Conservation (phyloP, 1,140 invertebrate species). For the Magallana gigas region DNA sequence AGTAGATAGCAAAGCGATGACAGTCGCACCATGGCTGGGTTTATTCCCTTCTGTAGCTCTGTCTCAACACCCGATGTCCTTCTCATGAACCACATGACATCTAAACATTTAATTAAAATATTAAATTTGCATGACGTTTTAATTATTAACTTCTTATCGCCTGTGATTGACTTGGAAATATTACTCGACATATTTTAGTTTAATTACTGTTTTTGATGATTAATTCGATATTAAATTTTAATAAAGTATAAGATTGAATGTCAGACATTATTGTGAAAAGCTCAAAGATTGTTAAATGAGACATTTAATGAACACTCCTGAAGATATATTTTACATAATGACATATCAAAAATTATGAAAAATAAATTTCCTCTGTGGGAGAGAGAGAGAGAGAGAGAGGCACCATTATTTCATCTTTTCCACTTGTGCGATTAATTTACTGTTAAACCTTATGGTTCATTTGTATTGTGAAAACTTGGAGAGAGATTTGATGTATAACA, state of each 20-base stretch:
- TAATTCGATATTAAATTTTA: slow-evolving; percentile 17
- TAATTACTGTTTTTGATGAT: slow-evolving; percentile 16
- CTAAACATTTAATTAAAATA: slow-evolving; percentile 10
- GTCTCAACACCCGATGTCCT: neutral
- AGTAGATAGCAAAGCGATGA: neutral
- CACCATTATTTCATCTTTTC: slow-evolving; percentile 1
- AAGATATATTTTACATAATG: no score
- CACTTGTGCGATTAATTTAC: slow-evolving; percentile 31
- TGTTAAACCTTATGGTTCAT: slow-evolving; percentile 30
- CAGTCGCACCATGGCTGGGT: neutral
- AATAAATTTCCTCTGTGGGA: no score
- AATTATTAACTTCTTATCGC: neutral
- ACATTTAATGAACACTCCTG: no score
- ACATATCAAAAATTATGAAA: no score
- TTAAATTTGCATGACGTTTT: neutral
- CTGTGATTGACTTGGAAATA: slow-evolving; percentile 16
- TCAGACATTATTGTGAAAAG: neutral
- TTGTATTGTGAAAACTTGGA: slow-evolving; percentile 27
- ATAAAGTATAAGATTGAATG: slow-evolving; percentile 6
- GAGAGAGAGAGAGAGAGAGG: neutral
- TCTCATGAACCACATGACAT: neutral
- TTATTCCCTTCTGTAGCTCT: neutral
- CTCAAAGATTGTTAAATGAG: no score
- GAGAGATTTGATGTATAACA: slow-evolving; percentile 33
- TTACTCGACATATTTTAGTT: neutral